Evolutionary conservation across 2,113 vertebrate genomes (phyloP), one percentile per base, ranked within the genome.

Genomic region (Rhagologus leucostigma): DNA sequence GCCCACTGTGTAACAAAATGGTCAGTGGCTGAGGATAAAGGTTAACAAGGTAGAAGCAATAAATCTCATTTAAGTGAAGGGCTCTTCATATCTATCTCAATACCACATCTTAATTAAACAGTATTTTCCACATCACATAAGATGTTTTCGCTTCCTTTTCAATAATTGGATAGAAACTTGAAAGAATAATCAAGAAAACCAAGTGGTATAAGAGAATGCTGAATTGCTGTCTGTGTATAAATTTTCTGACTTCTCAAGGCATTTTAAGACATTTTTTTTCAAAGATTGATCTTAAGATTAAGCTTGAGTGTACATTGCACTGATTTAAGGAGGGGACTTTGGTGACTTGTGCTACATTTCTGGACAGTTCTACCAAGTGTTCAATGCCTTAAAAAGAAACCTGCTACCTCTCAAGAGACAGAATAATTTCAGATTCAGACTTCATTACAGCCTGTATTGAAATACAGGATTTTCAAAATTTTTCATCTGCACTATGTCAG

Each of bases 61-160:
- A 96, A 91, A 95, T 85, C 65, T 60, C 47, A 77, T 89, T 68
- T 95, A 71, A 87, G 37, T 71, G 77, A 79, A 91, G 76, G 44
- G 41, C 63, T 93, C 64, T 74, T 77, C 39, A 64, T 70, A 47
- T 35, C 57, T 52, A 32, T 60, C 78, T 71, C 62, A 87, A 59
- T 60, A 64, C 33, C 62, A 60, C 35, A 68, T 64, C 78, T 87
- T 81, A 89, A 95, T 96, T 65, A 89, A 83, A 71, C 53, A 69
- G 24, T 64, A 16, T 60, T 94, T 94, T 84, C 56, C 69, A 87
- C 17, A 71, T 14, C 41, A 47, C 27, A n/a, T 59, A 57, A 44
- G 49, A 86, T 62, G 68, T 68, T 84, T 70, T 41, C 0, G 0
- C 13, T 79, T 86, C 59, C 29, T 77, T 89, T 77, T 63, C 55